Evolutionary conservation across 1,140 invertebrate species (phyloP), one percentile per base, ranked within the genome.

Genomic region (Papilio polytes): DNA sequence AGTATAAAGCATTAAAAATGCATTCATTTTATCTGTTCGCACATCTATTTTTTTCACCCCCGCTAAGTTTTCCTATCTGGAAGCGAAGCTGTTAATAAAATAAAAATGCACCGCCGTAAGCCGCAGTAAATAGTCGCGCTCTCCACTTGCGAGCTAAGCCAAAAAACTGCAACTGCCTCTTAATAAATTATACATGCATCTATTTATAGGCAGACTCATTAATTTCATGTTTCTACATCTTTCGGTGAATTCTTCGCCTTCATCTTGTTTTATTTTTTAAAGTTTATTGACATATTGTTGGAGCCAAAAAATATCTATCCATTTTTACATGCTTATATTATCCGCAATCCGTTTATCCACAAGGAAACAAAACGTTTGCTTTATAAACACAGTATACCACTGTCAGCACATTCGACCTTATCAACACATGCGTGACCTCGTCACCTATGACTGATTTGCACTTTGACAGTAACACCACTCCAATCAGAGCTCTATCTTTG

Each of bases 121-220:
- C 89, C 83, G 81, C 84, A 85, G 85, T 90, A 90, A 90, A 90
- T 90, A 89, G 85, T 82, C 51, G 82, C 80, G 80, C 80, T 83
- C 82, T 79, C 81, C 82, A 84, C 83, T 87, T 81, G 85, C 84
- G 84, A 85, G 85, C 83, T 90, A 88, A 91, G 88, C 90, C 88
- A 89, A 94, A 93, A 94, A 92, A 92, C 87, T 92, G 87, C 88
- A 87, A 88, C 85, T 88, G 87, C 85, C 88, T 85, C 74, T 85
- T 87, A 90, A 92, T 94, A 93, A 94, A 91, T 94, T 93, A 94
- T 91, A 93, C 90, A 89, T 88, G 88, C 90, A 86, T 82, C 85
- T 91, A 90, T 94, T 93, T 95, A 94, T 88, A 31, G 85, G 83
- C 51, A 36, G 48, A 85, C 87, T 94, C 91, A 93, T 94, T 94